phyloP scores from a whole-genome alignment of 2,888 invertebrate genomes.

The Atethmia centrago region DNA sequence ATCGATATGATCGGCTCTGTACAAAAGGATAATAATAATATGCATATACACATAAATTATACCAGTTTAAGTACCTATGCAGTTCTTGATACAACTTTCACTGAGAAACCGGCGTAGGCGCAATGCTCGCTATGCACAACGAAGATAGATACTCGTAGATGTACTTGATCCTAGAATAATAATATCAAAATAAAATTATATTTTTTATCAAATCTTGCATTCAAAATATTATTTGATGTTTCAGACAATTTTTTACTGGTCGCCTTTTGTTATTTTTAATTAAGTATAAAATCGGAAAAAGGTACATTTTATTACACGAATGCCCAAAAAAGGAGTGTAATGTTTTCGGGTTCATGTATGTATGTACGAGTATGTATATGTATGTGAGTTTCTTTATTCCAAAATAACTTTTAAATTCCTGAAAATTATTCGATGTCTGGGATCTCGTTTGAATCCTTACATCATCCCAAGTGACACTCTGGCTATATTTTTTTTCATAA shows the following conservation, averaged over 20 bases:
- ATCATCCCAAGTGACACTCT: no score
- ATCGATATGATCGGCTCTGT: not conserved
- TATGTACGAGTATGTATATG: no score
- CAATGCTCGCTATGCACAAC: constrained; percentile 9
- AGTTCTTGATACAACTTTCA: constrained; percentile 42
- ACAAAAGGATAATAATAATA: not conserved
- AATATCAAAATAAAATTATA: constrained; percentile 4
- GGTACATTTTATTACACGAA: no score
- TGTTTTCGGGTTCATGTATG: no score
- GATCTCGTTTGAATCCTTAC: no score
- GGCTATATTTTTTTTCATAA: no score
- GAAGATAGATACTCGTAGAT: constrained; percentile 32
- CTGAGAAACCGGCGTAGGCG: constrained; percentile 23
- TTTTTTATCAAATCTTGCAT: not conserved
- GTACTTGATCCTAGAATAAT: not conserved
- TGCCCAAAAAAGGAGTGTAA: no score
- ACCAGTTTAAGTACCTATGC: not conserved
- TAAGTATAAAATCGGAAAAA: no score
- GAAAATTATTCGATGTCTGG: no score
- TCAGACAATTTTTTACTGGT: not conserved
- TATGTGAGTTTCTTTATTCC: no score
- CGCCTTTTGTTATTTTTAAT: no score
- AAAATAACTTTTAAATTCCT: no score
- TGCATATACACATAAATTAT: not conserved
- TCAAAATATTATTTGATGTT: not conserved